Evolutionary conservation across 2,888 invertebrate species (phyloP).

Genomic region (Emmelina monodactyla): DNA sequence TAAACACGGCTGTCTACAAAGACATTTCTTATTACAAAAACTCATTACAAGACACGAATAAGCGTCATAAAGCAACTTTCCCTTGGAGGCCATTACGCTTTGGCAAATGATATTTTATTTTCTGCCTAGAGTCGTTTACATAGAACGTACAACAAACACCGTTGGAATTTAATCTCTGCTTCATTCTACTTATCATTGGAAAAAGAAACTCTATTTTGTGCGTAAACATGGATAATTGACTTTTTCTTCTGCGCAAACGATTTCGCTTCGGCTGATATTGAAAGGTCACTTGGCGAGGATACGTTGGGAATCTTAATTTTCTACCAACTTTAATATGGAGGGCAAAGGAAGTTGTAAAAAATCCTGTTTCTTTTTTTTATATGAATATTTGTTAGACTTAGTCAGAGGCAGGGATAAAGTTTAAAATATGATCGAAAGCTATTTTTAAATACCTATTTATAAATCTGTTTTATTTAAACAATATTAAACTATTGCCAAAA

Average conservation of each 20-base stretch:
- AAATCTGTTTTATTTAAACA: no score
- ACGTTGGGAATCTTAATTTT: conserved; percentile 27
- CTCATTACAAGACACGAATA: conserved; percentile 58
- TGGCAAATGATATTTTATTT: conserved; percentile 59
- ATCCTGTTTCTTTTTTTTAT: no score
- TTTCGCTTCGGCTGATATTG: conserved; percentile 36
- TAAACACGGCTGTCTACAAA: not conserved
- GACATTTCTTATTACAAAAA: conserved; percentile 29
- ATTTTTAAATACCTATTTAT: no score
- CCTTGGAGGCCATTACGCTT: conserved; percentile 50
- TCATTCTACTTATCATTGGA: conserved; percentile 43
- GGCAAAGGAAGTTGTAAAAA: no score
- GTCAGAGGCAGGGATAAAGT: no score
- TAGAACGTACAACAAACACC: conserved; percentile 46
- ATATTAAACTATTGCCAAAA: no score
- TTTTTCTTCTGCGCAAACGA: conserved; percentile 40
- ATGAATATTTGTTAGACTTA: no score
- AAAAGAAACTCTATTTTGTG: conserved; percentile 59
- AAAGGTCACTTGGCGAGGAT: conserved; percentile 47
- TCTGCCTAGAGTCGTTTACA: conserved; percentile 46
- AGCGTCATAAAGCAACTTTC: conserved; percentile 56
- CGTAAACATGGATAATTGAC: conserved; percentile 55
- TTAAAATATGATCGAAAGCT: no score
- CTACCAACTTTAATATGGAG: conserved; percentile 23
- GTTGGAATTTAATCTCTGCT: conserved; percentile 54